Base-by-base conservation (phyloP, 2,113 vertebrate species). In the Paradoxurus hermaphroditus region DNA sequence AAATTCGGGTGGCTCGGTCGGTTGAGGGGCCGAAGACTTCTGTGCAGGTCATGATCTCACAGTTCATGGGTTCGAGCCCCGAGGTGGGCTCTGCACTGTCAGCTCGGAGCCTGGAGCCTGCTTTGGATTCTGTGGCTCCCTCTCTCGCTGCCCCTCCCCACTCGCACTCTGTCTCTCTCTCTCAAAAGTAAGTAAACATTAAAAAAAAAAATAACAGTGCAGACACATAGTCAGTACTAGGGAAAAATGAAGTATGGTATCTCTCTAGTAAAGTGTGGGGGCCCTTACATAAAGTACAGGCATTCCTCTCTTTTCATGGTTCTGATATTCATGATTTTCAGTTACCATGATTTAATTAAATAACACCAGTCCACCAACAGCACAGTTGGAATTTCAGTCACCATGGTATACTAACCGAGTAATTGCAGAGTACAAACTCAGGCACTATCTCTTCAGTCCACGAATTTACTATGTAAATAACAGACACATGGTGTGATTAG, bases 361-460 rank as follows among this genome's bases (percentile, higher is more conserved):
- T 90, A 90, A 85, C 29, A 75, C 6, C 51, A 95, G 27, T 31
- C 65, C 25, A 21, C n/a, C 44, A 75, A 75, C 0, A 31, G 41
- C 16, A 87, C 9, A 27, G 15, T 53, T 95, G 21, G 21, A 70
- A 68, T 86, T 93, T 86, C 15, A 16, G 36, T 93, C 65, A 36
- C 23, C 5, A 29, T 0, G 3, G 21, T 36, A 44, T 90, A 77
- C 53, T 62, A 90, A 70, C n/a, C 77, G 9, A 95, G 70, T 85
- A 72, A 95, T 19, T 86, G 25, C 41, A 29, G 92, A 86, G 31
- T 77, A 86, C 41, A 86, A 63, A 85, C 53, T 79, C 91, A 11
- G 16, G 34, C 67, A 10, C 34, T 85, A 8, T 75, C 31, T 77
- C n/a, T 62, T 93, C 44, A 4, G 7, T 88, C 25, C n/a, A 79